Evolutionary conservation across 37 sponge, comb jelly and placozoan species (phyloP).

Genomic region (Hormiphora californensis): DNA sequence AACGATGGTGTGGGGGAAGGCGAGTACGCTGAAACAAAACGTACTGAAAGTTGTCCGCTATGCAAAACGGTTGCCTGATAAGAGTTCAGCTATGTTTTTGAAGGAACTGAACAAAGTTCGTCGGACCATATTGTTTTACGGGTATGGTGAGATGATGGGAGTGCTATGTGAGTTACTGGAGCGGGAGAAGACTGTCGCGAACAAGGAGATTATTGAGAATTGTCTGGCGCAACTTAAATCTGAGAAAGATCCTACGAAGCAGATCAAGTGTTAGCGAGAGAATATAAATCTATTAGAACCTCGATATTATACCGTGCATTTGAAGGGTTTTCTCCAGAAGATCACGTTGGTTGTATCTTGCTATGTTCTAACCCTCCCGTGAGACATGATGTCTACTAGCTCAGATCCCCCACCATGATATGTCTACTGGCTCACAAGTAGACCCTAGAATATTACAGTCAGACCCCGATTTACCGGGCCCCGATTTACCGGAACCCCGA

Average conservation of each 20-base stretch:
- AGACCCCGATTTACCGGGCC: too few relatives aligned
- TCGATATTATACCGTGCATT: too few relatives aligned
- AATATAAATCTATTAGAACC: too few relatives aligned
- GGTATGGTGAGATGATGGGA: constrained; percentile 41
- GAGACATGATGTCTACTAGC: too few relatives aligned
- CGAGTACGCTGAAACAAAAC: constrained; percentile 40
- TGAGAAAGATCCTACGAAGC: neutral
- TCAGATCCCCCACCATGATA: too few relatives aligned
- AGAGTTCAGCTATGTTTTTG: constrained; percentile 28
- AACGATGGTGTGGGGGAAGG: constrained; percentile 16
- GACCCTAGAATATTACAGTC: too few relatives aligned
- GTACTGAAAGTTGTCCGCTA: constrained; percentile 17
- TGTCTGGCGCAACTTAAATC: constrained; percentile 2
- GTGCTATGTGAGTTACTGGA: constrained; percentile 26
- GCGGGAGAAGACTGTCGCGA: neutral
- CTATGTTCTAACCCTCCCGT: too few relatives aligned
- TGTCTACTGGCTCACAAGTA: too few relatives aligned
- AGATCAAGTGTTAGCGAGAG: constrained; percentile 16
- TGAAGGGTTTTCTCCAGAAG: too few relatives aligned
- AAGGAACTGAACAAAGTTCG: constrained; percentile 34
- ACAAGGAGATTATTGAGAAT: neutral
- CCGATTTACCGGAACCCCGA: too few relatives aligned
- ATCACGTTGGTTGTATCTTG: too few relatives aligned
- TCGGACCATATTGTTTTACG: constrained; percentile 20
- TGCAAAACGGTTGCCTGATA: constrained; percentile 40